Evolutionary conservation across 2,113 vertebrate genomes (phyloP).

Genomic region (Silurus asotus): DNA sequence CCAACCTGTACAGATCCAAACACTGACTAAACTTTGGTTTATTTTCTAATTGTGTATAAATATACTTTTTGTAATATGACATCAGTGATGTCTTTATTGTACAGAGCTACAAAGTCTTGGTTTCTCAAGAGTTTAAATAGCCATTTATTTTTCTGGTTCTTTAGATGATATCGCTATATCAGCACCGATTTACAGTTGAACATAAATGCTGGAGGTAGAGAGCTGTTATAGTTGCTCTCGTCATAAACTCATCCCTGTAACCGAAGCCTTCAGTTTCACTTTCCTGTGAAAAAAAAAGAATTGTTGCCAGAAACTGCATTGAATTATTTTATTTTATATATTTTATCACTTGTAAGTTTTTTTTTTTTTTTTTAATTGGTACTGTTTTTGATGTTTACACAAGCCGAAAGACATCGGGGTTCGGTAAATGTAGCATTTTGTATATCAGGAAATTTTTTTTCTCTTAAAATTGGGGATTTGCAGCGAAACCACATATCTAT

Average conservation of each 20-base stretch:
- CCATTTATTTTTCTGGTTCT: conserved; percentile 89
- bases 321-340: conserved; percentile 50
- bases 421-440: conserved; percentile 83
- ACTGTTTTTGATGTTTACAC: conserved; percentile 87
- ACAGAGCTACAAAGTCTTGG: conserved; percentile 99
- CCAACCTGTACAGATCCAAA: conserved; percentile 84
- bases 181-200: conserved; percentile 79
- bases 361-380: conserved; percentile 70
- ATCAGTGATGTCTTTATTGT: conserved; percentile 99
- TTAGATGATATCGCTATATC: conserved; percentile 80
- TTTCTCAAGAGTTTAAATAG: conserved; percentile 98
- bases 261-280: conserved; percentile 82
- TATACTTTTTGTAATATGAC: conserved; percentile 85
- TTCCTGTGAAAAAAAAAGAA: conserved; percentile 71
- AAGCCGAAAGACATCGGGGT: conserved; percentile 75
- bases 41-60: conserved; percentile 70
- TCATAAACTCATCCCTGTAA: conserved; percentile 67
- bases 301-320: conserved; percentile 77
- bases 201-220: conserved; percentile 86
- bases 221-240: conserved; percentile 71
- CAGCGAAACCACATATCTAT: conserved; percentile 67
- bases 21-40: conserved; percentile 95
- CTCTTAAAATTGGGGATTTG: conserved; percentile 75
- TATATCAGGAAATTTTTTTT: conserved; percentile 72
- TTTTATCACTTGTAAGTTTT: conserved; percentile 45